Evolutionary conservation across 2,113 vertebrate genomes (phyloP).

Genomic region (Epinephelus moara): DNA sequence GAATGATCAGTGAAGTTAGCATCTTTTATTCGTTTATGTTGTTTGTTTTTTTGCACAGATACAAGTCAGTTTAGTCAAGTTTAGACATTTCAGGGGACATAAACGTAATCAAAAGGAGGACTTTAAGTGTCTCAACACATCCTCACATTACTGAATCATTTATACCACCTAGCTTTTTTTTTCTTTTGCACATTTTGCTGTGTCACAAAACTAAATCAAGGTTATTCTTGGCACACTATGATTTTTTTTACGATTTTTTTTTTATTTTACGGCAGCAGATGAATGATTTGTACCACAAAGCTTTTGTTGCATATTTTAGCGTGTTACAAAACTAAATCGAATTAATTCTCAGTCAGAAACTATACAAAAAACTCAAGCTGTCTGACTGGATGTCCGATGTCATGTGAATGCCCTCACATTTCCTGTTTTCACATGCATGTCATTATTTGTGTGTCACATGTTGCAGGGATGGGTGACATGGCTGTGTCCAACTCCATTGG

Average conservation of each 20-base stretch:
- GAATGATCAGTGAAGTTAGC: no score
- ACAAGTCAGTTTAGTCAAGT: no score
- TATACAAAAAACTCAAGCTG: neutral
- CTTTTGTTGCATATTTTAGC: neutral
- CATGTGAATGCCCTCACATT: neutral
- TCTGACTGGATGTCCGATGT: neutral
- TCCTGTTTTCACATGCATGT: neutral
- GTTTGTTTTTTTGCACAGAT: no score
- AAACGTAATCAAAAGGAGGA: no score
- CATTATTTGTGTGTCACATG: constrained; percentile 13
- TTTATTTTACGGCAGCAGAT: no score
- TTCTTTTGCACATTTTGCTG: no score
- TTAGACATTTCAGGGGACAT: no score
- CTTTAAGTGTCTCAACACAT: neutral
- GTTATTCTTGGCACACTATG: no score
- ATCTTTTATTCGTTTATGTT: no score
- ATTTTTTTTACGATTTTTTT: no score
- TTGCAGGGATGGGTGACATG: constrained; percentile 87
- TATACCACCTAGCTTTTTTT: no score
- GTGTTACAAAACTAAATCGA: neutral
- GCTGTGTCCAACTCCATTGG: constrained; percentile 88
- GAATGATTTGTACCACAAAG: neutral
- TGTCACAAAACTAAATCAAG: no score
- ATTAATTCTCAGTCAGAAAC: neutral
- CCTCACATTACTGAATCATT: neutral